phyloP scores from a whole-genome alignment of 2,113 vertebrate genomes.

The Uropsilus gracilis region DNA sequence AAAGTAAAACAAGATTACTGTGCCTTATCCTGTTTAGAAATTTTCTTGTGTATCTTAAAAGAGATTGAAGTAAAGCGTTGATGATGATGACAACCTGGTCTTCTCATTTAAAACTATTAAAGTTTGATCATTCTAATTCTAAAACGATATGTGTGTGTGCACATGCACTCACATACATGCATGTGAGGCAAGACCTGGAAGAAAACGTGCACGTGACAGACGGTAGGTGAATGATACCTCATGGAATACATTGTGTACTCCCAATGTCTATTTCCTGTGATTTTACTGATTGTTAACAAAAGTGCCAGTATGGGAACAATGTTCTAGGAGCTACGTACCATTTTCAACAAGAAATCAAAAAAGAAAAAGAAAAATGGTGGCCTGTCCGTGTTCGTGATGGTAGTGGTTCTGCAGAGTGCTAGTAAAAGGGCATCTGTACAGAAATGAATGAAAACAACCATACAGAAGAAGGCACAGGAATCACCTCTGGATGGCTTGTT shows the following conservation, averaged over 20 bases:
- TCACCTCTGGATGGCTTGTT: neutral
- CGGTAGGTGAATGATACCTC: neutral
- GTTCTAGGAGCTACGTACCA: neutral
- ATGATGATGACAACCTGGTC: neutral
- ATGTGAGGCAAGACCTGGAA: neutral
- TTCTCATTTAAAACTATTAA: slow-evolving; percentile 25
- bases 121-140: neutral
- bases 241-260: neutral
- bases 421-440: neutral
- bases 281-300: neutral
- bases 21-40: neutral
- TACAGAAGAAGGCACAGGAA: neutral
- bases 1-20: slow-evolving; percentile 9
- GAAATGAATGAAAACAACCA: neutral
- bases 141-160: neutral
- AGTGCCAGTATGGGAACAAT: neutral
- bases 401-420: neutral
- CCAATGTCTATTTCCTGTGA: neutral
- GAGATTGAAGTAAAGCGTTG: neutral
- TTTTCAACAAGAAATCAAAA: slow-evolving; percentile 17
- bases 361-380: neutral
- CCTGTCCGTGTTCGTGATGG: neutral
- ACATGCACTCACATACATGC: too few relatives aligned
- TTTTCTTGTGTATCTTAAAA: neutral
- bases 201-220: neutral